Percentiles rank a stretch among this genome's conserved stretches.
phyloP scores from a whole-genome alignment of 23 tunicate species.

The Ciona savignyi region DNA sequence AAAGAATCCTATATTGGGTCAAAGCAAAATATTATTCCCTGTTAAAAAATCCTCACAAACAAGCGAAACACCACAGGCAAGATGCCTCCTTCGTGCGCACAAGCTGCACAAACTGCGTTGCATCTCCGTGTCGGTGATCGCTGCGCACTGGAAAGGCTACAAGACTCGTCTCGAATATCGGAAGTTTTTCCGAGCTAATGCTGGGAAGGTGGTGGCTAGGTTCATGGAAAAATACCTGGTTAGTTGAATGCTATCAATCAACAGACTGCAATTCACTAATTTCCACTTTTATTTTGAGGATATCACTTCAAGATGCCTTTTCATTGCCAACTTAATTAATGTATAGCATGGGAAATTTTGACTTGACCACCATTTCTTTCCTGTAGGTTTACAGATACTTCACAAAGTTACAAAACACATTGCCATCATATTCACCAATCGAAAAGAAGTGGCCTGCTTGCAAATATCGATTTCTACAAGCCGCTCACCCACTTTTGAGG shows the following conservation, averaged over 20 bases:
- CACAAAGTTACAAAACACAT: constrained; percentile 22
- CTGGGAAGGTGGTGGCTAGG: constrained; percentile 73
- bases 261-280: too few species aligned
- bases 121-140: constrained; percentile 70
- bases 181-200: constrained; percentile 85
- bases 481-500: constrained; percentile 26
- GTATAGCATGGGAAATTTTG: not conserved
- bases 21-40: not conserved
- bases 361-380: not conserved
- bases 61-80: too few species aligned
- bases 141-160: constrained; percentile 82
- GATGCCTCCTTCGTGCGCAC: constrained; percentile 46
- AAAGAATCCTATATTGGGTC: too few species aligned
- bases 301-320: not conserved
- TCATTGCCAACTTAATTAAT: too few species aligned
- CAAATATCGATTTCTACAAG: constrained; percentile 19
- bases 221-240: constrained; percentile 85
- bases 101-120: constrained; percentile 66
- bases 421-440: constrained; percentile 63
- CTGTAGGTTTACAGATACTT: constrained; percentile 42
- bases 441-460: constrained; percentile 60
- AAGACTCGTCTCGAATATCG: constrained; percentile 55
- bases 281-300: not conserved
- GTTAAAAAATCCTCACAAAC: too few species aligned
- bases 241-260: constrained; percentile 10